Evolutionary conservation across 2,797 vertebrate species (phyloP).

Genomic region (Acanthurus lineatus): DNA sequence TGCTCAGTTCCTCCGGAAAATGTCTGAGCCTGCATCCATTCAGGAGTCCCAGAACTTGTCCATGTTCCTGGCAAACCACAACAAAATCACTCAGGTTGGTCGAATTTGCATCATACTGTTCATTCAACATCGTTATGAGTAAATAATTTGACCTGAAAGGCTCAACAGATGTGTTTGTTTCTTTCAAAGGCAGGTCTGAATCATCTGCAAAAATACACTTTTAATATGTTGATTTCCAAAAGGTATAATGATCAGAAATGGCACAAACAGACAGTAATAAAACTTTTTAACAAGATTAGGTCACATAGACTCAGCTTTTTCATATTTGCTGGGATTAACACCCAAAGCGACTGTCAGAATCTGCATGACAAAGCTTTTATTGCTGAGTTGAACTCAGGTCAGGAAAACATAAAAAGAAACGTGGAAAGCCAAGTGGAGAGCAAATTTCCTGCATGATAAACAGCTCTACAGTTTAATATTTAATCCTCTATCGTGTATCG

Average conservation of each 20-base stretch:
- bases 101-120: background rate
- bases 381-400: background rate
- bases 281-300: background rate
- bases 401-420: background rate
- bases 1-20: slow-evolving; percentile 97
- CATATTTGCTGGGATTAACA: too few species aligned
- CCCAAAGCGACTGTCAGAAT: background rate
- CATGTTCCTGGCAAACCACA: slow-evolving; percentile 99
- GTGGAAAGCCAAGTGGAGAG: background rate
- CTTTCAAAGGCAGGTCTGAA: too few species aligned
- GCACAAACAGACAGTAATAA: too few species aligned
- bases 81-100: slow-evolving; percentile 97
- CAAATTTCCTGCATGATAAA: background rate
- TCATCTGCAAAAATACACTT: too few species aligned
- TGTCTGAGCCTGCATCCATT: slow-evolving; percentile 98
- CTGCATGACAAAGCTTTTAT: background rate
- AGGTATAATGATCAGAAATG: too few species aligned
- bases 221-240: too few species aligned
- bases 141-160: background rate
- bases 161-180: background rate
- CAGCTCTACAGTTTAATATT: background rate
- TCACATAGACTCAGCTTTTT: too few species aligned
- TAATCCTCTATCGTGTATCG: fast-evolving
- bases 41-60: slow-evolving; percentile 99
- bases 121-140: background rate